Percentiles rank a stretch among this genome's conserved stretches.
Evolutionary conservation across 2,888 invertebrate species (phyloP).

Genomic region (Eucera pruinosa): DNA sequence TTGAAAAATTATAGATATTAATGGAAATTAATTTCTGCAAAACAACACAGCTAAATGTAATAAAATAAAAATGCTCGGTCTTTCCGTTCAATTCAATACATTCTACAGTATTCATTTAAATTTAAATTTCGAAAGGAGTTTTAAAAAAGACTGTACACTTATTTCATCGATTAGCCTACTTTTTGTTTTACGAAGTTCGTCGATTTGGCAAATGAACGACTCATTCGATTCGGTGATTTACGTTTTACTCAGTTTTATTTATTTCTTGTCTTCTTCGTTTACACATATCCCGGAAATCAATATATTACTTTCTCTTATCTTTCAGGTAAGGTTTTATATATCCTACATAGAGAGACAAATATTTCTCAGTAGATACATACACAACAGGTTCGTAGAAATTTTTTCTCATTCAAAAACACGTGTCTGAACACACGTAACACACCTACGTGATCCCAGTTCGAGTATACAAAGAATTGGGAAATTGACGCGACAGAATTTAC

Average conservation of each 20-base stretch:
- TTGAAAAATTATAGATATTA: too few species aligned
- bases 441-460: conserved; percentile 33
- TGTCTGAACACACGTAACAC: conserved; percentile 35
- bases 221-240: not conserved
- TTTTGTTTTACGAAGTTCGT: not conserved
- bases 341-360: conserved; percentile 41
- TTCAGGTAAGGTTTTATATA: conserved; percentile 46
- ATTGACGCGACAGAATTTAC: conserved; percentile 37
- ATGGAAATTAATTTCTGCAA: too few species aligned
- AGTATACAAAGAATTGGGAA: conserved; percentile 36
- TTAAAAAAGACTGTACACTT: too few species aligned
- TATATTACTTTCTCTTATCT: conserved; percentile 56
- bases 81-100: too few species aligned
- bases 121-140: too few species aligned
- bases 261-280: conserved; percentile 44
- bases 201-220: not conserved
- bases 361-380: conserved; percentile 47
- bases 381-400: conserved; percentile 53
- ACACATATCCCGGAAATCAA: conserved; percentile 49
- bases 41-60: too few species aligned
- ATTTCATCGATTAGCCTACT: too few species aligned
- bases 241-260: conserved; percentile 40
- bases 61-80: too few species aligned
- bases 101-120: too few species aligned
- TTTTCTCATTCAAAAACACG: conserved; percentile 42